phyloP scores from a whole-genome alignment of 2,113 vertebrate species.

The Mastomys coucha region DNA sequence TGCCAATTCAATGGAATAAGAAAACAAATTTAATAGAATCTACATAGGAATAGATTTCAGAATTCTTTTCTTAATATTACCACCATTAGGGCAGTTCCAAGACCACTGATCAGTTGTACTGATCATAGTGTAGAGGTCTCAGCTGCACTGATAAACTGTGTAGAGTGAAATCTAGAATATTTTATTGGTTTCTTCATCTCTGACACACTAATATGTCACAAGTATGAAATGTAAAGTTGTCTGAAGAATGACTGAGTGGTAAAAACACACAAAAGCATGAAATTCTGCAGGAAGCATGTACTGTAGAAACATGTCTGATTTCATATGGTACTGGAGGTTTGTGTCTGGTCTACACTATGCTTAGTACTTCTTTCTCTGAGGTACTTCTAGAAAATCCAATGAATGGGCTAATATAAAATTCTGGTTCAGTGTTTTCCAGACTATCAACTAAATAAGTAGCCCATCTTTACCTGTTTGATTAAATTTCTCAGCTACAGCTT shows the following conservation, averaged over 20 bases:
- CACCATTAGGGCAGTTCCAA: background rate
- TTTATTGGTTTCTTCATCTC: background rate
- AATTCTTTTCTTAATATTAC: background rate
- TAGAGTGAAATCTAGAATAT: background rate
- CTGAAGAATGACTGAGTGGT: background rate
- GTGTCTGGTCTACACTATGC: background rate
- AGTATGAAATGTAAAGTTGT: background rate
- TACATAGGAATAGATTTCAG: background rate
- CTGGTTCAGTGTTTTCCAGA: background rate
- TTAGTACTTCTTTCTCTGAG: background rate
- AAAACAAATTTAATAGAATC: slow-evolving; percentile 3
- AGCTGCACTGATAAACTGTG: background rate
- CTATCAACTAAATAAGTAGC: background rate
- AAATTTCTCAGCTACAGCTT: background rate
- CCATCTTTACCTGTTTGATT: background rate
- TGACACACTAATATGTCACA: background rate
- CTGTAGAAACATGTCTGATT: background rate
- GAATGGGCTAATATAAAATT: background rate
- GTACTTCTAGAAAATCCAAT: background rate
- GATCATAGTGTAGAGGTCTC: background rate
- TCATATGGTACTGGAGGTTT: background rate
- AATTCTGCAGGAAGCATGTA: background rate
- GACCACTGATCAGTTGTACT: background rate
- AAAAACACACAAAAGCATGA: background rate
- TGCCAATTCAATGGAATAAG: background rate